Evolutionary conservation across 2,888 invertebrate species (phyloP), one percentile per base, ranked within the genome.

Genomic region (Stratiomys singularior): DNA sequence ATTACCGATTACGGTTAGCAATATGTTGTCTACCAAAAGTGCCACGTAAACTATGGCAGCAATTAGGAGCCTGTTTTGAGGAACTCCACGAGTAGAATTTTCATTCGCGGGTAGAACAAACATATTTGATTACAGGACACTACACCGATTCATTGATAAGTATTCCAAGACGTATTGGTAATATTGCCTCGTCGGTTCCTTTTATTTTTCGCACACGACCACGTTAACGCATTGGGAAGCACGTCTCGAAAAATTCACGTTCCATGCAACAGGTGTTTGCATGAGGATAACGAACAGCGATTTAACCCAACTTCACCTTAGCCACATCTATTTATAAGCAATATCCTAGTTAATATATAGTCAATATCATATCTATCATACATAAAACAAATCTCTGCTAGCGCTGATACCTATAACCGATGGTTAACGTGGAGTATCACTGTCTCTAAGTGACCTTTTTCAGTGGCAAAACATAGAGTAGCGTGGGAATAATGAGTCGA

Each of bases 1-100:
- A 56, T 91, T 87, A 97, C 96, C 97, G 71, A 97, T 93, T 47
- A 96, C 94, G 46, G 96, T 96, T 66, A 96, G 89, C 25, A 97
- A 89, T 80, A 96, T 92, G 87, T 96, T 97, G 88, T 97, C 96
- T 85, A 94, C 87, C 82, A 95, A 90, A 84, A 95, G 91, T 1
- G 94, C 93, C 79, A 93, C 86, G 85, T 95, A 95, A 76, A 94
- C 91, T 79, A 92, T 88, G 27, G 88, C 81, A 77, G 92, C 90
- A 72, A 87, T 85, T 64, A 83, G 79, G 71, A 82, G 83, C 30
- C 87, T 84, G 81, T 82, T 86, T 66, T 81, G 81, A 18, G 47
- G 30, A 18, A 21, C 27, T 47, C 56, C 47, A 2, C 74, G 74
- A 15, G 18, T 5, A 3, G 74, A 13, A 25, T n/a, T n/a, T 25